A percentile compares a stretch with the other conserved stretches of the same genome.
phyloP scores from a whole-genome alignment of 1,140 invertebrate species.

The Apis dorsata region DNA sequence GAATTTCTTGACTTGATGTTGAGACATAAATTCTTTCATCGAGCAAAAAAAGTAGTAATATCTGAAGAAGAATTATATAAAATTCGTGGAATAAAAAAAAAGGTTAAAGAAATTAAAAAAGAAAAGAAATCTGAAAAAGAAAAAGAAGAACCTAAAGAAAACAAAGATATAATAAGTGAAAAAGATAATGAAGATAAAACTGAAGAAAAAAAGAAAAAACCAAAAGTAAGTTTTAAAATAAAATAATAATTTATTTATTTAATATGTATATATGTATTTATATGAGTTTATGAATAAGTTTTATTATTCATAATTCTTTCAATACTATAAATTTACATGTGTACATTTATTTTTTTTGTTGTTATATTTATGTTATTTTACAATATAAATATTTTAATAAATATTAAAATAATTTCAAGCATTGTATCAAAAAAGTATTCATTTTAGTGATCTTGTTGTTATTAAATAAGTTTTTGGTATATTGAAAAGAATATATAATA shows the following conservation, averaged over 20 bases:
- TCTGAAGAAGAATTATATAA: constrained; percentile 76
- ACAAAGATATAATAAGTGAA: constrained; percentile 79
- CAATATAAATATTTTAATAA: not conserved
- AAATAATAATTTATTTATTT: constrained; percentile 8
- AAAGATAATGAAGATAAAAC: constrained; percentile 80
- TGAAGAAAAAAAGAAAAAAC: constrained; percentile 74
- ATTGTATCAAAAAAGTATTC: not conserved
- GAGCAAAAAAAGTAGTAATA: constrained; percentile 89
- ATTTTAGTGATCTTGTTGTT: not conserved
- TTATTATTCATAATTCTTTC: not conserved
- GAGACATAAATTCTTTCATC: constrained; percentile 96
- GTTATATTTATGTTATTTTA: not conserved
- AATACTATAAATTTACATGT: not conserved
- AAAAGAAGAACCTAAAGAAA: constrained; percentile 76
- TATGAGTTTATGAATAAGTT: not conserved
- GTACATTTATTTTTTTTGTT: not conserved
- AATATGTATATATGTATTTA: not conserved
- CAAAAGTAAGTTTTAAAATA: constrained; percentile 67
- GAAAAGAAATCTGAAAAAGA: constrained; percentile 77
- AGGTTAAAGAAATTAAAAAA: constrained; percentile 83
- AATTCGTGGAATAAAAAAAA: constrained; percentile 85
- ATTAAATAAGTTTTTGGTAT: not conserved
- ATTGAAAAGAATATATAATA: not conserved
- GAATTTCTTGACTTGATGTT: constrained; percentile 92
- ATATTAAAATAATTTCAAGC: not conserved